Conservation (phyloP, 2,888 invertebrate species). For the Agrochola circellaris region DNA sequence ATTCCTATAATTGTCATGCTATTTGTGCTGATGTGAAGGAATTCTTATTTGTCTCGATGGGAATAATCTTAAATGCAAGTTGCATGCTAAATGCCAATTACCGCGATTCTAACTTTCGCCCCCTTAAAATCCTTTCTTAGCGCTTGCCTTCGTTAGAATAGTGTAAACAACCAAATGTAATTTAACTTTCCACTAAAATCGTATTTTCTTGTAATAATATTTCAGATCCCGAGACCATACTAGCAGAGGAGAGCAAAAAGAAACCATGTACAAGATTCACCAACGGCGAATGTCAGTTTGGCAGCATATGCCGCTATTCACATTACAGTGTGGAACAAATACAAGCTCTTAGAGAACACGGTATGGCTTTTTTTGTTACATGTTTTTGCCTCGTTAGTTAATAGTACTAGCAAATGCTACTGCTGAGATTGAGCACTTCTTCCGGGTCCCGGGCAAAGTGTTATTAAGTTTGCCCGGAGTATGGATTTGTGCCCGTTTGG, state of each 20-base stretch:
- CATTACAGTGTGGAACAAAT: conserved; percentile 92
- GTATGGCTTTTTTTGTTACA: conserved; percentile 69
- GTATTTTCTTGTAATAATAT: neutral
- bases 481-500: no score
- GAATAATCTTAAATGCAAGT: neutral
- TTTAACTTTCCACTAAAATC: neutral
- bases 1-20: no score
- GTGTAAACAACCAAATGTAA: neutral
- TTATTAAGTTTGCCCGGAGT: no score
- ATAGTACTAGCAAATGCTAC: no score
- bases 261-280: conserved; percentile 91
- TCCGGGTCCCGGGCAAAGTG: no score
- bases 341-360: conserved; percentile 80
- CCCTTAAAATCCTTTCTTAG: neutral
- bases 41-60: neutral
- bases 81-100: neutral
- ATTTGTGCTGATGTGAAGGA: neutral
- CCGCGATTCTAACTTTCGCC: neutral
- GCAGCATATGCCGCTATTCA: conserved; percentile 92
- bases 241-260: conserved; percentile 92
- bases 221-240: conserved; percentile 91
- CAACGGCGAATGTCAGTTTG: conserved; percentile 92
- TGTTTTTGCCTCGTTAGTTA: no score
- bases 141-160: fast-evolving
- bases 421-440: no score